A percentile compares a stretch with the other conserved stretches of the same genome.
Conservation (phyloP, 2,113 vertebrate species). For the Butorides virescens region DNA sequence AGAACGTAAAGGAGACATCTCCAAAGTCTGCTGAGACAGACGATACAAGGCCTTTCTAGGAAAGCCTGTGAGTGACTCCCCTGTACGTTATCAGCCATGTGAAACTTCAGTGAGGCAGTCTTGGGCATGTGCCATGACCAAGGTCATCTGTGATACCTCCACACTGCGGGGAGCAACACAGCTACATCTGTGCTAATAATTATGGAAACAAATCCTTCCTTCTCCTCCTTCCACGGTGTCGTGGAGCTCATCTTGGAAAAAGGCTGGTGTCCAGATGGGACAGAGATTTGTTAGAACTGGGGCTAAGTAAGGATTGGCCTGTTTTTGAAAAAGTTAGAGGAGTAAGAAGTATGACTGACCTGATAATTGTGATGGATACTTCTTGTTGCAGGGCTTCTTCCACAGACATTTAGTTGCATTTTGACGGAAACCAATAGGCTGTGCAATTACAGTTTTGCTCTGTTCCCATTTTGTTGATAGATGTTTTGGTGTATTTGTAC, state of each 20-base stretch:
- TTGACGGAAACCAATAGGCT: not conserved
- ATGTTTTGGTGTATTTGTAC: not conserved
- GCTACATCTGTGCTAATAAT: not conserved
- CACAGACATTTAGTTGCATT: not conserved
- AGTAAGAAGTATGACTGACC: not conserved
- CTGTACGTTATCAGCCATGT: not conserved
- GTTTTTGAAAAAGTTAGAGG: not conserved
- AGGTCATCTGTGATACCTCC: not conserved
- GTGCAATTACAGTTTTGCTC: not conserved
- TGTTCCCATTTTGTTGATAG: not conserved
- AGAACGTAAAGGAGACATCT: not conserved
- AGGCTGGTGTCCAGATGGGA: not conserved
- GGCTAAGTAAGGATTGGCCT: not conserved
- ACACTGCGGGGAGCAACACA: fast-evolving
- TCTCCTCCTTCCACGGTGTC: not conserved
- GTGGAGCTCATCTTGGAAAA: not conserved
- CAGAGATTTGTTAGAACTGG: not conserved
- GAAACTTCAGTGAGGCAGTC: not conserved
- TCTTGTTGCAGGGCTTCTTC: not conserved
- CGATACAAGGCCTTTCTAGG: not conserved
- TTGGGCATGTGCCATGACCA: not conserved
- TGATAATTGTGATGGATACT: not conserved
- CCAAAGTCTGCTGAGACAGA: not conserved
- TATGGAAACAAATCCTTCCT: not conserved
- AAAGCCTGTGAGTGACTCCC: not conserved